Percentiles rank a stretch among this genome's conserved stretches.
Evolutionary conservation across 2,113 vertebrate species (phyloP).

Genomic region (Megaleporinus macrocephalus): DNA sequence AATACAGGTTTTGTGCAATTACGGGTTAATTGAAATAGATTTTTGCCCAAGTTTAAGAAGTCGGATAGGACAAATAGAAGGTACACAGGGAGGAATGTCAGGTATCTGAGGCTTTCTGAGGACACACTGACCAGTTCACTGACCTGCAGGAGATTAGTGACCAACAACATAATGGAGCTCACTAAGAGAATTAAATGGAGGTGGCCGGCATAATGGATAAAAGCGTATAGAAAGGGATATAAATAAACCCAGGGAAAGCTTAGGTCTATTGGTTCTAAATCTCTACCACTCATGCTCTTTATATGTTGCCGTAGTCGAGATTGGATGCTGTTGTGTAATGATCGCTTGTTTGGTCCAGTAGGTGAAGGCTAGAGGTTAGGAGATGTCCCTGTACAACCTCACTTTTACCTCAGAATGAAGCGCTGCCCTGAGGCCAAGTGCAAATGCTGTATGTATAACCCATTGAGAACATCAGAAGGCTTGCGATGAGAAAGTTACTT

Average conservation of each 20-base stretch:
- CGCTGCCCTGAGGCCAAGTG: background rate
- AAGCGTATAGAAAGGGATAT: slow-evolving; percentile 13
- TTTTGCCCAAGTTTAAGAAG: too few relatives aligned
- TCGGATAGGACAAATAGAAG: background rate
- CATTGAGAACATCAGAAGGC: background rate
- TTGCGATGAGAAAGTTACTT: background rate
- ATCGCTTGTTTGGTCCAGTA: background rate
- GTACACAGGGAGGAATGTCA: background rate
- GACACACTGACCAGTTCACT: slow-evolving; percentile 43
- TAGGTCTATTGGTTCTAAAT: slow-evolving; percentile 13
- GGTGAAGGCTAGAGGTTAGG: background rate
- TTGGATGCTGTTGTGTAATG: slow-evolving; percentile 18
- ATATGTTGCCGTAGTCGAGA: background rate
- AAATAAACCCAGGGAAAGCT: background rate
- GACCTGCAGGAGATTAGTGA: slow-evolving; percentile 52
- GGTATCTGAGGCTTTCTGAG: slow-evolving; percentile 10
- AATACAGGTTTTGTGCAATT: too few relatives aligned
- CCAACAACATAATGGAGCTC: slow-evolving; percentile 10
- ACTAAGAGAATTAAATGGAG: slow-evolving; percentile 33
- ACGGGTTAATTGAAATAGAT: too few relatives aligned
- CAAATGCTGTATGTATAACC: background rate
- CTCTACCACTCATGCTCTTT: slow-evolving; percentile 11
- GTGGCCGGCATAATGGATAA: background rate
- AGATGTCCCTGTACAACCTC: background rate
- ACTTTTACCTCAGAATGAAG: background rate